Percentiles rank a stretch among this genome's conserved stretches.
Conservation (phyloP, 2,113 vertebrate genomes). For the Spea bombifrons region DNA sequence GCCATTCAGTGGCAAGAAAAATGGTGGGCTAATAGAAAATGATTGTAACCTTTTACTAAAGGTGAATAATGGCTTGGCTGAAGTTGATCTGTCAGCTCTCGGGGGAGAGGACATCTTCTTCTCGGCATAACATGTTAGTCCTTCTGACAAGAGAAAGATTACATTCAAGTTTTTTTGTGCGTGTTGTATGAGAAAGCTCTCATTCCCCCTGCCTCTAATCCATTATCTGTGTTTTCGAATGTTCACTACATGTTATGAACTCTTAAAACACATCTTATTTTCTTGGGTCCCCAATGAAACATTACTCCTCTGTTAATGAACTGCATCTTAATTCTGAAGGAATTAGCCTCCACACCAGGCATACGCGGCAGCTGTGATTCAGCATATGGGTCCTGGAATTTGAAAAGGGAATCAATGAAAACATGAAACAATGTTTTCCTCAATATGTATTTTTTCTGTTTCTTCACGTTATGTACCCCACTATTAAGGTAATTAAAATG, state of each 20-base stretch:
- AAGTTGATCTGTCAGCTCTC: too few species aligned
- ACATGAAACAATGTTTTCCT: neutral
- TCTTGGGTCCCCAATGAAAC: constrained; percentile 22
- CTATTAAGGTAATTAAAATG: too few species aligned
- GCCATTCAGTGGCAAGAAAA: too few species aligned
- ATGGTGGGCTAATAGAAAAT: too few species aligned
- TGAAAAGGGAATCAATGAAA: neutral
- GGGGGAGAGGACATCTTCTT: too few species aligned
- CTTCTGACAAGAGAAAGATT: neutral
- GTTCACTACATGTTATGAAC: constrained; percentile 12
- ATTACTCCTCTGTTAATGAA: constrained; percentile 40
- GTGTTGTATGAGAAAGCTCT: neutral
- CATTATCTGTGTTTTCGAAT: constrained; percentile 12
- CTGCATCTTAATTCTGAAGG: constrained; percentile 32
- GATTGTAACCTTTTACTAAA: too few species aligned
- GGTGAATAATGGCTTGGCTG: too few species aligned
- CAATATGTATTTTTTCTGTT: too few species aligned
- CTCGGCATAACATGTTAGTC: neutral
- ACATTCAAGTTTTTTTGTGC: neutral
- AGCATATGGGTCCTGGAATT: neutral
- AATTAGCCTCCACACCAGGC: constrained; percentile 11
- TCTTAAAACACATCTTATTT: constrained; percentile 13
- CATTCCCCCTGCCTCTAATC: neutral
- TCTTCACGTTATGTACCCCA: too few species aligned
- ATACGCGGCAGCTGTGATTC: constrained; percentile 14